Conservation (phyloP, 2,888 invertebrate species). For the Sericinus montela region DNA sequence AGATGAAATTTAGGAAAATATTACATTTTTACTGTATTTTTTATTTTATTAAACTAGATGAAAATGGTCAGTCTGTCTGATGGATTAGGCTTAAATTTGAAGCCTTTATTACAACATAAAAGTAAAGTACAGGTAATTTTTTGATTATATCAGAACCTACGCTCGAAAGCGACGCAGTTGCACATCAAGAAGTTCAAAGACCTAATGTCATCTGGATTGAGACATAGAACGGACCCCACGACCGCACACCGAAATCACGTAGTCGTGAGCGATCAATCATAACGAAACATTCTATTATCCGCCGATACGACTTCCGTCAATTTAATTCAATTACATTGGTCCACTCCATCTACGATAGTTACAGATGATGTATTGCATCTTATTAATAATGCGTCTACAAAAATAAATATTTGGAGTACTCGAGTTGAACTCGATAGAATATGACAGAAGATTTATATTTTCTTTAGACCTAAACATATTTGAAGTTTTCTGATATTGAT, state of each 20-base stretch:
- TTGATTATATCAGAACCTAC: background rate
- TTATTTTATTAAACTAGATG: no score
- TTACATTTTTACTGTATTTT: no score
- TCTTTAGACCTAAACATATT: no score
- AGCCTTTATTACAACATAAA: background rate
- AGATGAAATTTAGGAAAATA: no score
- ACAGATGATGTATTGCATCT: background rate
- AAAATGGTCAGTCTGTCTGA: no score
- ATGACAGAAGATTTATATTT: no score
- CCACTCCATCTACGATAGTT: background rate
- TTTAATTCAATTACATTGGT: conserved; percentile 15
- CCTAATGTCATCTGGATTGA: conserved; percentile 23
- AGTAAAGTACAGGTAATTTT: background rate
- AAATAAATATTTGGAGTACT: no score
- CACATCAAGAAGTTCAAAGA: conserved; percentile 21
- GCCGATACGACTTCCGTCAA: conserved; percentile 31
- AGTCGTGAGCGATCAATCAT: conserved; percentile 40
- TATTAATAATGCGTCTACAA: no score
- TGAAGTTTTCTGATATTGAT: no score
- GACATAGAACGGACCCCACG: conserved; percentile 23
- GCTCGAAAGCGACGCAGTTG: conserved; percentile 1
- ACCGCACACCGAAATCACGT: conserved; percentile 32
- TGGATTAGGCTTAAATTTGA: no score
- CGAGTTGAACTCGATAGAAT: no score
- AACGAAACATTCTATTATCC: conserved; percentile 31